These are phyloP conservation scores for Thymelicus lineola DNA, from an alignment of 2,888 invertebrate genomes.

Conservation along the genomic window DNA sequence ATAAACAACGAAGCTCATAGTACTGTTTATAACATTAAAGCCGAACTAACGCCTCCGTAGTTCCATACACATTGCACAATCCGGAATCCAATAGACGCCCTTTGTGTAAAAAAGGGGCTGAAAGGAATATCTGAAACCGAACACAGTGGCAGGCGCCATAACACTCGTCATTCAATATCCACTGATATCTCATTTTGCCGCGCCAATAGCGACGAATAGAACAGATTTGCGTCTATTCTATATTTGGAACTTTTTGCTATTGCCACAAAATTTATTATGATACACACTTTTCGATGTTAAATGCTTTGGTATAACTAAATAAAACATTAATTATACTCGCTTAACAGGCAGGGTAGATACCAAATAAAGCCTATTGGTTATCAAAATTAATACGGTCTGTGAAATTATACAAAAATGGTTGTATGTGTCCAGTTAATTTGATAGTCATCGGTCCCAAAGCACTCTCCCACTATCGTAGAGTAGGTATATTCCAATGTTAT, in stretches of 20 bases:
- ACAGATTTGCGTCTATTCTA: slow-evolving; percentile 59
- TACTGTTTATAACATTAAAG: slow-evolving; percentile 61
- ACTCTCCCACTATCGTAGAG: no score
- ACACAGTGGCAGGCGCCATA: slow-evolving; percentile 54
- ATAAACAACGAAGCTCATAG: background rate
- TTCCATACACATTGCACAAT: slow-evolving; percentile 37
- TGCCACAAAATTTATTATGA: slow-evolving; percentile 53
- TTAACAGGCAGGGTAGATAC: no score
- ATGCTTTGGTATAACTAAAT: no score
- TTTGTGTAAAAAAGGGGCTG: slow-evolving; percentile 57
- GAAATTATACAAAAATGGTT: no score
- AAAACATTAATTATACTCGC: no score
- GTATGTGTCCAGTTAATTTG: no score
- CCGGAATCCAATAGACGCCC: slow-evolving; percentile 46
- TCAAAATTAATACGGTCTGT: no score
- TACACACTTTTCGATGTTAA: no score
- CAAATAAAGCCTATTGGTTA: no score
- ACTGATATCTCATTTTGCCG: slow-evolving; percentile 82
- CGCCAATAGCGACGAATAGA: slow-evolving; percentile 68
- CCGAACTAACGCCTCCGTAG: slow-evolving; percentile 41
- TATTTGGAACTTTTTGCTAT: slow-evolving; percentile 50
- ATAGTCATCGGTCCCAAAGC: no score
- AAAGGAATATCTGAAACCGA: slow-evolving; percentile 56
- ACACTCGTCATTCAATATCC: slow-evolving; percentile 78
- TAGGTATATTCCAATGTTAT: no score